phyloP scores from a whole-genome alignment of 2,113 vertebrate species.

The Mesocricetus auratus region DNA sequence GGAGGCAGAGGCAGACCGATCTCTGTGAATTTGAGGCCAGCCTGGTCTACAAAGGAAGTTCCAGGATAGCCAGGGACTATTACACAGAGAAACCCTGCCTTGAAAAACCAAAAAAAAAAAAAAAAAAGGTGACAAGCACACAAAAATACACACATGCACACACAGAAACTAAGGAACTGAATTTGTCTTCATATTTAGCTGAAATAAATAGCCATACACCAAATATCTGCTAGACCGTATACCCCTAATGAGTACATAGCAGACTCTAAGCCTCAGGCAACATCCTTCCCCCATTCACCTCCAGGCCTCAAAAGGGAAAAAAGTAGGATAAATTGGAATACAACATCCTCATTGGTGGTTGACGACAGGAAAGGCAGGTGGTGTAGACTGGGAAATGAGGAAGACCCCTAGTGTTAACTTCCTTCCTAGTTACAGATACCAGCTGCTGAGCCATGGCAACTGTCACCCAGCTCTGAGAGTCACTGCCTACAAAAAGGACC shows the following conservation, averaged over 20 bases:
- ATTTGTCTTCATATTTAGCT: constrained; percentile 24
- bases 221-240: neutral
- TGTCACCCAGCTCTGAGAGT: neutral
- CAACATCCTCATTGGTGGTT: neutral
- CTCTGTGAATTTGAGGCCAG: too few relatives aligned
- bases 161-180: neutral
- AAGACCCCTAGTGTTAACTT: constrained; percentile 68
- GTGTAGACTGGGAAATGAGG: constrained; percentile 46
- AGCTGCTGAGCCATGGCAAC: constrained; percentile 71
- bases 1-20: too few relatives aligned
- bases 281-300: constrained; percentile 46
- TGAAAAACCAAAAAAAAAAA: too few relatives aligned
- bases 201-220: neutral
- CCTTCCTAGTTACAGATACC: constrained; percentile 71
- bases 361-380: constrained; percentile 75
- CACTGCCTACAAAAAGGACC: constrained; percentile 49
- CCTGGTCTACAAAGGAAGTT: too few relatives aligned
- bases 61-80: too few relatives aligned
- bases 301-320: constrained; percentile 32
- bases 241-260: neutral
- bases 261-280: neutral
- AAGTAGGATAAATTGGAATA: constrained; percentile 18
- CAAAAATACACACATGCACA: neutral
- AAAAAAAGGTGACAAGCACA: too few relatives aligned
- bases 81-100: too few relatives aligned